Conservation (phyloP, 2,888 invertebrate species). For the Monoplex corrugatus region DNA sequence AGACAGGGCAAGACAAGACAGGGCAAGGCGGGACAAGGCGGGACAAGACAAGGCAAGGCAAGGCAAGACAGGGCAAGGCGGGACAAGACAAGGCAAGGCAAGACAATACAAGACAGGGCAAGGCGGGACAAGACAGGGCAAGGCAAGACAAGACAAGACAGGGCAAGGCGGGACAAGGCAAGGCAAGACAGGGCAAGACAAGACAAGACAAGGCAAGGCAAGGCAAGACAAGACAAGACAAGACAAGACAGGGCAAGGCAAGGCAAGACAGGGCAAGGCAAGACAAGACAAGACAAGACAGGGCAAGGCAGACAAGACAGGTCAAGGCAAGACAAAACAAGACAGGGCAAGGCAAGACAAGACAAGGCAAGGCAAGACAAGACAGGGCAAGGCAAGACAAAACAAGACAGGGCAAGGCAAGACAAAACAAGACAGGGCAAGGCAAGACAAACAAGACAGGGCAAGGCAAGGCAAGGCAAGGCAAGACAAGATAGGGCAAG, state of each 20-base stretch:
- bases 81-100: not conserved
- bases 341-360: no score
- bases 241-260: slow-evolving; percentile 4
- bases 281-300: slow-evolving; percentile 9
- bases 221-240: slow-evolving; percentile 14
- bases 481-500: no score
- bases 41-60: not conserved
- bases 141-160: not conserved
- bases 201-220: not conserved
- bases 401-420: no score
- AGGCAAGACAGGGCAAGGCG: not conserved
- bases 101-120: not conserved
- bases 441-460: no score
- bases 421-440: no score
- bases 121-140: not conserved
- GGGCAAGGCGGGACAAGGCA: slow-evolving; percentile 7
- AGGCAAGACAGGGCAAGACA: slow-evolving; percentile 3
- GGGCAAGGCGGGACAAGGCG: not conserved
- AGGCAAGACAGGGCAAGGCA: slow-evolving; percentile 12
- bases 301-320: no score
- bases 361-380: no score
- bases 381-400: no score
- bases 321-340: no score
- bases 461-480: no score
- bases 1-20: not conserved